phyloP scores from a whole-genome alignment of 2,113 vertebrate genomes.

The Microcebus griseorufus region DNA sequence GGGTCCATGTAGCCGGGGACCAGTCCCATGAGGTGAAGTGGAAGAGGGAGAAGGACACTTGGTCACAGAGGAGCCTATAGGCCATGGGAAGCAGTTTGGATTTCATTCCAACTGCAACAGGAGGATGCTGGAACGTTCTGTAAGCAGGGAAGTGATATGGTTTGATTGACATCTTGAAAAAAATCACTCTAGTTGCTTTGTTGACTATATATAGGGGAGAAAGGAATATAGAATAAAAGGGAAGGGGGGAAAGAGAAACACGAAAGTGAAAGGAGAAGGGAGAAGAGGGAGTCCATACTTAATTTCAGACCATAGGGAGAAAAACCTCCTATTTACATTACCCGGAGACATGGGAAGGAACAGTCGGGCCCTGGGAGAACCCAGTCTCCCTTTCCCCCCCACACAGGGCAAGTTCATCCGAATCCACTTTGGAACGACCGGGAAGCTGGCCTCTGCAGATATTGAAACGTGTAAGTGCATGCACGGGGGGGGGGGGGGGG shows the following conservation, averaged over 20 bases:
- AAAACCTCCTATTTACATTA: not conserved
- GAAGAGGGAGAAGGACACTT: not conserved
- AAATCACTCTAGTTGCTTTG: not conserved
- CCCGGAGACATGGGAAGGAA: not conserved
- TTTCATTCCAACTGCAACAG: not conserved
- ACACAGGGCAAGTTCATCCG: slow-evolving; percentile 87
- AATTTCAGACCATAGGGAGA: not conserved
- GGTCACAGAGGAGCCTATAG: fast-evolving
- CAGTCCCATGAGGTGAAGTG: fast-evolving
- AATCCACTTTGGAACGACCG: slow-evolving; percentile 87
- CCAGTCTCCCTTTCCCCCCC: not conserved
- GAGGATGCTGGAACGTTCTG: not conserved
- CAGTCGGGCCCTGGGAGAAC: fast-evolving
- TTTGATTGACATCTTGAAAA: not conserved
- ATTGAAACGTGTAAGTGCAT: slow-evolving; percentile 87
- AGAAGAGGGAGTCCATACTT: not conserved
- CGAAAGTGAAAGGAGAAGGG: not conserved
- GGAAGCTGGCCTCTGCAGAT: slow-evolving; percentile 87
- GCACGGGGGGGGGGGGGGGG: too few species aligned
- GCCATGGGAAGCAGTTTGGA: not conserved
- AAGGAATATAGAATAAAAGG: not conserved
- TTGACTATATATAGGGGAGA: not conserved
- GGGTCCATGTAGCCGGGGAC: fast-evolving
- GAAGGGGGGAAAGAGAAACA: not conserved
- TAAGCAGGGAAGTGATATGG: not conserved